phyloP scores from a whole-genome alignment of 2,797 vertebrate species.

The Thaleichthys pacificus region DNA sequence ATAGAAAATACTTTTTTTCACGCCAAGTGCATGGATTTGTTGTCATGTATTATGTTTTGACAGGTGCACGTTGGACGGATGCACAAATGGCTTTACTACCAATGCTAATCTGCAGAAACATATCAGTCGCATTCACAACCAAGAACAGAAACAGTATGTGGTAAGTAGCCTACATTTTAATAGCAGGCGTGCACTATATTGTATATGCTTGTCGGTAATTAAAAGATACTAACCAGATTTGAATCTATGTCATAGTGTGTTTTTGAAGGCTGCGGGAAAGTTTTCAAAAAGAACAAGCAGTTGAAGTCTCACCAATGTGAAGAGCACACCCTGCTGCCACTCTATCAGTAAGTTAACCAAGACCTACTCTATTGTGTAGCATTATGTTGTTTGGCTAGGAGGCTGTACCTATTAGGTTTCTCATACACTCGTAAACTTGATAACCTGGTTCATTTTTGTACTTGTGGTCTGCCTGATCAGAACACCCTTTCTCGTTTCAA shows the following conservation, averaged over 20 bases:
- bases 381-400: background rate
- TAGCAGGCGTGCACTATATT: background rate
- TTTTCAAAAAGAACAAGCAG: slow-evolving; percentile 91
- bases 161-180: slow-evolving; percentile 70
- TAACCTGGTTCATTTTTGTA: too few relatives aligned
- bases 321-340: slow-evolving; percentile 79
- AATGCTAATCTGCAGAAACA: slow-evolving; percentile 83
- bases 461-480: background rate
- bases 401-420: background rate
- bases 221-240: background rate
- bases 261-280: slow-evolving; percentile 78
- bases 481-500: background rate
- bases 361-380: background rate
- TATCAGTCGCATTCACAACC: slow-evolving; percentile 75
- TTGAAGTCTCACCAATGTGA: slow-evolving; percentile 85
- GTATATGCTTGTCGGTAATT: background rate
- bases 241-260: slow-evolving; percentile 65
- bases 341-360: slow-evolving; percentile 74
- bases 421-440: too few relatives aligned
- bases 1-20: background rate
- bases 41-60: background rate
- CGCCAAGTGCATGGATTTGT: background rate
- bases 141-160: slow-evolving; percentile 69
- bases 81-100: slow-evolving; percentile 78
- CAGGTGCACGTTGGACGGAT: slow-evolving; percentile 61